Conservation (phyloP, 1,140 invertebrate genomes). For the Calephelis nemesis region DNA sequence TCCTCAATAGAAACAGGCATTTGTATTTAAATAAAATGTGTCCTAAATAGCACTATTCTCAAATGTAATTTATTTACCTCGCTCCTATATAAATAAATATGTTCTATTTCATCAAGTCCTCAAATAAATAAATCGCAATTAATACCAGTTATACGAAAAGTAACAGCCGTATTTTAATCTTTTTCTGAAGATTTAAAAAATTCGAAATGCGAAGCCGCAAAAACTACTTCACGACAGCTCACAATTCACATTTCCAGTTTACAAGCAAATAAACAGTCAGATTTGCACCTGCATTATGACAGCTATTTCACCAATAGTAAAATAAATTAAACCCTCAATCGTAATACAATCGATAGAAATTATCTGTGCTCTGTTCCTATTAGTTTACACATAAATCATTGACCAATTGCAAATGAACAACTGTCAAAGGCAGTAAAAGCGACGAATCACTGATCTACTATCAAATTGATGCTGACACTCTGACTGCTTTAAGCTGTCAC, state of each 20-base stretch:
- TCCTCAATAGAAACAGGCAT: slow-evolving; percentile 51
- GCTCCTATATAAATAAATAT: not conserved
- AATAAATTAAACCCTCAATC: too few species aligned
- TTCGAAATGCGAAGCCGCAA: not conserved
- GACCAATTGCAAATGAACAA: slow-evolving; percentile 69
- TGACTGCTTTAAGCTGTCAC: too few species aligned
- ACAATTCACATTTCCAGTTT: not conserved
- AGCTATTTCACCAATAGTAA: not conserved
- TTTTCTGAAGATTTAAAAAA: not conserved
- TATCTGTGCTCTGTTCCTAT: not conserved
- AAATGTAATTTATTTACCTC: too few species aligned
- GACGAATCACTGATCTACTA: slow-evolving; percentile 11
- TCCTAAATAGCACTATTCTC: not conserved
- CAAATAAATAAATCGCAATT: not conserved
- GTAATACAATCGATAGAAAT: too few species aligned
- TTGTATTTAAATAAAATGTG: slow-evolving; percentile 6
- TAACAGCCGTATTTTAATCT: not conserved
- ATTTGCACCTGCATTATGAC: not conserved
- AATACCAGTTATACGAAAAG: not conserved
- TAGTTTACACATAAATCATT: slow-evolving; percentile 17
- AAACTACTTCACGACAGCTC: not conserved
- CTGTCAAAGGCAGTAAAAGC: slow-evolving; percentile 46
- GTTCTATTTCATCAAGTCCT: slow-evolving; percentile 4
- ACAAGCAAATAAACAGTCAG: too few species aligned
- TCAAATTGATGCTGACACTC: too few species aligned